These are phyloP conservation scores for Drosophila navojoa DNA, from an alignment of 1,140 invertebrate genomes.

Conservation along the genomic window DNA sequence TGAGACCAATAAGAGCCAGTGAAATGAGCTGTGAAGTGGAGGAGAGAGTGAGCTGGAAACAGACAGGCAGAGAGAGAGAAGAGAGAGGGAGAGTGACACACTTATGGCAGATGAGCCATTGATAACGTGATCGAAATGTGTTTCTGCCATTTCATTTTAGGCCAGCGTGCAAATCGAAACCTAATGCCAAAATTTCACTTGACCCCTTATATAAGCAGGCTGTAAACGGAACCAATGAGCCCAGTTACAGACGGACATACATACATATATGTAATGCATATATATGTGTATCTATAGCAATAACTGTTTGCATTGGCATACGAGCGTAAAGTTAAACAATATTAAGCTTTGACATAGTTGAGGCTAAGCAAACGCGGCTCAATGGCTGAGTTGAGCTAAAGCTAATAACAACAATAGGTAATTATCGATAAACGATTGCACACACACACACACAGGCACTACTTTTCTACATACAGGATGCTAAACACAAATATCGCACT, in stretches of 20 bases:
- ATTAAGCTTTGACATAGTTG: slow-evolving; percentile 54
- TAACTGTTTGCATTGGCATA: slow-evolving; percentile 21
- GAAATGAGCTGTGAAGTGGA: slow-evolving; percentile 23
- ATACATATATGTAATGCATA: background rate
- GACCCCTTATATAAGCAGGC: slow-evolving; percentile 69
- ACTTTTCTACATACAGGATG: background rate
- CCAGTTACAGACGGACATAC: slow-evolving; percentile 8
- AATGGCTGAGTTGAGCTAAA: background rate
- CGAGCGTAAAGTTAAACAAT: slow-evolving; percentile 53
- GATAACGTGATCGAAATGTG: slow-evolving; percentile 42
- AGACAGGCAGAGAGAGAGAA: slow-evolving; percentile 1
- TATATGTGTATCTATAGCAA: background rate
- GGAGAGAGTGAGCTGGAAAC: background rate
- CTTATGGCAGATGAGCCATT: slow-evolving; percentile 1
- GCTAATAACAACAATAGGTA: background rate
- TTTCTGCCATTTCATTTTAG: slow-evolving; percentile 35
- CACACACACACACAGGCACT: slow-evolving; percentile 29
- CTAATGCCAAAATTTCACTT: slow-evolving; percentile 56
- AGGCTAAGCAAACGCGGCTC: slow-evolving; percentile 40
- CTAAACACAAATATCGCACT: slow-evolving; percentile 17
- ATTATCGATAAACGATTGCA: slow-evolving; percentile 31
- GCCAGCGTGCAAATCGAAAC: slow-evolving; percentile 51
- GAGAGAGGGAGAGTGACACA: background rate
- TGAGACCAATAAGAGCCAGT: slow-evolving; percentile 61
- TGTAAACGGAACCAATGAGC: slow-evolving; percentile 69